Evolutionary conservation across 2,888 invertebrate genomes (phyloP), one percentile per base, ranked within the genome.

Genomic region (Matsumyia berberina): DNA sequence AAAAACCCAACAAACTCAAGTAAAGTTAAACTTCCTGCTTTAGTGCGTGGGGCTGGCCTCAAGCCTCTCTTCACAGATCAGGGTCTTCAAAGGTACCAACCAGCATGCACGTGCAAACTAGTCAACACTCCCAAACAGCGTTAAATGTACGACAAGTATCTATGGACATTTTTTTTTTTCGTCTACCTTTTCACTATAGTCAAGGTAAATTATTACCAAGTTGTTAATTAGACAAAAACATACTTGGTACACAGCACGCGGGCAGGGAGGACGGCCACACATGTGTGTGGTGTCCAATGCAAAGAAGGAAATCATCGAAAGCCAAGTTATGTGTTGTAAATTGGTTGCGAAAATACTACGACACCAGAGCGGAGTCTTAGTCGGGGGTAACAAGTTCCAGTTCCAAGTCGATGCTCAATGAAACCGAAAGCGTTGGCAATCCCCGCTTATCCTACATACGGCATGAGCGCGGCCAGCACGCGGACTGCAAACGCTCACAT

Each of bases 281-380:
- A 24, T 12, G 29, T n/a, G 46, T 62, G 4, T 51, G n/a, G 37
- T 44, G 74, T 24, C 31, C 42, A 69, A 76, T 29, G 67, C 67
- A 33, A 76, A 85, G 80, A 76, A 85, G 80, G 85, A 85, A 85
- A 70, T 58, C 64, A 80, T 80, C 70, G 79, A 80, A 80, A 85
- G 80, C 70, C 70, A 80, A 79, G 46, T 49, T 79, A 57, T 69
- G 69, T 58, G 64, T 62, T 44, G 72, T 49, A 73, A 83, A 79
- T 79, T 67, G 67, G 57, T 83, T 79, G 79, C 73, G 57, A 73
- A 83, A 83, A 83, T 72, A 82, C 19, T 31, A 64, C 29, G 55
- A 44, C 53, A 64, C 17, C 29, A 58, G 37, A 49, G 17, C 11
- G 0, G 29, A 58, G 24, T n/a, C 53, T 8, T 31, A 12, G 53